Conservation (phyloP, 2,113 vertebrate species). For the Phylloscopus whistleri region DNA sequence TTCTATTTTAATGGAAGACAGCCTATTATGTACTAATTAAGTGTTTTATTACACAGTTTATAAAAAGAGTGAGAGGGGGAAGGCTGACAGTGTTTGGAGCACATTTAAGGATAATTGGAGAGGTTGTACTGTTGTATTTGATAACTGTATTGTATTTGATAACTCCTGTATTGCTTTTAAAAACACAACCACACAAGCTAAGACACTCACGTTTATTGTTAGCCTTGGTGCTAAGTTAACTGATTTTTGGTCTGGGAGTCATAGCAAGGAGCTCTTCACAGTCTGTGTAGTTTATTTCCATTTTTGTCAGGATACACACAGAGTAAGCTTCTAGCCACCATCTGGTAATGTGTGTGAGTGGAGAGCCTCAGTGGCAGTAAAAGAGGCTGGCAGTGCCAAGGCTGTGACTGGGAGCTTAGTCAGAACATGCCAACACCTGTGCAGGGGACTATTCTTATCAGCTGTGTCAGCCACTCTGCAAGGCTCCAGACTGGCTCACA, state of each 20-base stretch:
- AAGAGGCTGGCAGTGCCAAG: background rate
- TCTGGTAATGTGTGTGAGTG: background rate
- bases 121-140: background rate
- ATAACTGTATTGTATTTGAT: background rate
- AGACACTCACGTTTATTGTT: rapidly evolving
- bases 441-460: background rate
- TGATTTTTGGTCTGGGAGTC: background rate
- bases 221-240: background rate
- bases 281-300: background rate
- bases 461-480: background rate
- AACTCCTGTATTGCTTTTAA: background rate
- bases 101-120: background rate
- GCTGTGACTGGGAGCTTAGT: background rate
- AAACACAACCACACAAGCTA: background rate
- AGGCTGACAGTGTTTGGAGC: background rate
- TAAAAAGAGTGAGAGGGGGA: background rate
- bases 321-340: background rate
- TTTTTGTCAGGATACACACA: background rate
- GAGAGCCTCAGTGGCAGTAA: background rate
- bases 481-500: background rate
- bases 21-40: background rate
- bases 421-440: background rate
- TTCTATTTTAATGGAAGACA: background rate
- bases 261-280: background rate
- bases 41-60: background rate